phyloP scores from a whole-genome alignment of 2,113 vertebrate genomes.

The Patagioenas fasciata region DNA sequence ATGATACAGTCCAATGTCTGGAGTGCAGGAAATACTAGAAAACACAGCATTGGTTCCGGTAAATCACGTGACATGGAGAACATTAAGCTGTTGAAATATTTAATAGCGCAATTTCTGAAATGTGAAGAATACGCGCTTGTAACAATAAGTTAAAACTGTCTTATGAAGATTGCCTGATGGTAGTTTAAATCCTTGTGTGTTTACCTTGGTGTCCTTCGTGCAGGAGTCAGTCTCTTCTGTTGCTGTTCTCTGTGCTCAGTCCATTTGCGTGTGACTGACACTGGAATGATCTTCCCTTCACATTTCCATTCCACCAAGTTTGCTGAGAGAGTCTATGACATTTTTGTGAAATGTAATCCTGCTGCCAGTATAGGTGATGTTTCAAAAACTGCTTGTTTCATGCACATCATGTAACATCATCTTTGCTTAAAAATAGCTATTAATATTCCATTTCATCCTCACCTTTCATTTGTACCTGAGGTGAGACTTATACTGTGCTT shows the following conservation, averaged over 20 bases:
- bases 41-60: not conserved
- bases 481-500: not conserved
- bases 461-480: not conserved
- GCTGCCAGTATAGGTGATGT: accelerated
- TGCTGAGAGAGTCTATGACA: not conserved
- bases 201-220: not conserved
- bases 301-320: not conserved
- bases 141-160: not conserved
- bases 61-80: accelerated
- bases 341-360: not conserved
- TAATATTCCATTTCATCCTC: not conserved
- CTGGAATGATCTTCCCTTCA: not conserved
- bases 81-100: not conserved
- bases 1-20: accelerated
- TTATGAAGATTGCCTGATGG: accelerated
- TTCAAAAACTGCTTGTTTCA: not conserved
- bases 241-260: not conserved
- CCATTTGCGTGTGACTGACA: accelerated
- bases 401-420: not conserved
- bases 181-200: not conserved
- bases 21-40: not conserved
- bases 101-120: accelerated
- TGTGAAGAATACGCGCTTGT: accelerated
- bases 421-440: not conserved
- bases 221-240: not conserved